Percentiles rank a stretch among this genome's conserved stretches.
phyloP scores from a whole-genome alignment of 2,113 vertebrate species.

The Pagrus major region DNA sequence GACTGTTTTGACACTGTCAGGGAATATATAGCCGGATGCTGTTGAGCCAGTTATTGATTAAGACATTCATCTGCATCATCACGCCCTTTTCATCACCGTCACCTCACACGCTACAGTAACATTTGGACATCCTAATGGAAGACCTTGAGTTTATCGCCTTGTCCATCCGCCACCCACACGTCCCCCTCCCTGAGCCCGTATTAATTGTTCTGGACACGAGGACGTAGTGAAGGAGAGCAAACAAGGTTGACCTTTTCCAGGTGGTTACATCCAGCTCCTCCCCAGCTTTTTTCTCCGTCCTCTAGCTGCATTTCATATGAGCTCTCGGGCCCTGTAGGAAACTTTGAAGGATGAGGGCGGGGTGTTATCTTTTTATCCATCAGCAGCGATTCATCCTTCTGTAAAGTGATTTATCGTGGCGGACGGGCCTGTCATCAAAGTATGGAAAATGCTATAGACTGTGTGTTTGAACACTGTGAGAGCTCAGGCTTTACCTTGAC shows the following conservation, averaged over 20 bases:
- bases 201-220: constrained; percentile 47
- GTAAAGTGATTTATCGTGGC: not conserved
- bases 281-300: not conserved
- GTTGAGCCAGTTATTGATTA: constrained; percentile 48
- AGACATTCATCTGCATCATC: constrained; percentile 48
- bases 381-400: constrained; percentile 45
- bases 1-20: constrained; percentile 23
- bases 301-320: constrained; percentile 1
- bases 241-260: constrained; percentile 60
- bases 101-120: constrained; percentile 15
- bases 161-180: not conserved
- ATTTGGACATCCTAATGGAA: constrained; percentile 29
- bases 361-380: constrained; percentile 49
- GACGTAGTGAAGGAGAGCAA: constrained; percentile 45
- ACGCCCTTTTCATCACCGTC: constrained; percentile 17
- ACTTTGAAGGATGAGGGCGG: constrained; percentile 27
- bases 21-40: constrained; percentile 18
- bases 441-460: constrained; percentile 30
- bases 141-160: constrained; percentile 15
- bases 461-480: constrained; percentile 33
- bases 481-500: constrained; percentile 41
- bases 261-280: constrained; percentile 32
- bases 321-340: not conserved
- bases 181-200: not conserved
- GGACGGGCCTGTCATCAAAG: not conserved